Evolutionary conservation across 2,797 vertebrate species (phyloP).

Genomic region (Potorous gilbertii): DNA sequence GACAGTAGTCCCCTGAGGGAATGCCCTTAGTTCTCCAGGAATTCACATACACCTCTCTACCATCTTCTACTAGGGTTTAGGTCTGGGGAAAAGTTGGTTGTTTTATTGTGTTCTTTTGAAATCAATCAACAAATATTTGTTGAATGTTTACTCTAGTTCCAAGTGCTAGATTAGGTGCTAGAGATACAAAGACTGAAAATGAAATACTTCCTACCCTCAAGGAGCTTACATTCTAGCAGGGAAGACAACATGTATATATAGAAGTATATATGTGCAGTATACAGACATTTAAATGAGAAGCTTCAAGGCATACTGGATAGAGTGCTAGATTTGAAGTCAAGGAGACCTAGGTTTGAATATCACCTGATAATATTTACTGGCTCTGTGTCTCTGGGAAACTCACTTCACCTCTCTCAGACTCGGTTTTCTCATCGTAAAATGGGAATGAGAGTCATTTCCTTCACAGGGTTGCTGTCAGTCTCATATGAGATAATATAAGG

Average conservation of each 20-base stretch:
- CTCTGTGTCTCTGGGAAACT: not conserved
- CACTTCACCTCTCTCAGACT: not conserved
- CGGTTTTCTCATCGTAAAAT: not conserved
- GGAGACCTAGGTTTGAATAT: not conserved
- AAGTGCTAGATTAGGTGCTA: not conserved
- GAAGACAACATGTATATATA: not conserved
- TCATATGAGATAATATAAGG: too few species aligned
- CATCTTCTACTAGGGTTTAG: not conserved
- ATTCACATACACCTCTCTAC: not conserved
- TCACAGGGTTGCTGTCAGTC: not conserved
- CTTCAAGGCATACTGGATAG: not conserved
- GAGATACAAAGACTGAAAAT: not conserved
- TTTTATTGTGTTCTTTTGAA: not conserved
- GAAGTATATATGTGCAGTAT: not conserved
- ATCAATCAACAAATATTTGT: not conserved
- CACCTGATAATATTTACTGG: not conserved
- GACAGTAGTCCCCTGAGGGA: not conserved
- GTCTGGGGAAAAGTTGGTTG: not conserved
- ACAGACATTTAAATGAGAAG: not conserved
- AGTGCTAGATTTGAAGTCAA: not conserved
- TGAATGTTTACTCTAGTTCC: not conserved
- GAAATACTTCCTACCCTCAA: not conserved
- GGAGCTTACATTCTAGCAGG: not conserved
- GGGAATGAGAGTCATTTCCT: not conserved
- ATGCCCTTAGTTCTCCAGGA: not conserved